phyloP scores from a whole-genome alignment of 2,797 vertebrate species.

The Gallinago solitaria region DNA sequence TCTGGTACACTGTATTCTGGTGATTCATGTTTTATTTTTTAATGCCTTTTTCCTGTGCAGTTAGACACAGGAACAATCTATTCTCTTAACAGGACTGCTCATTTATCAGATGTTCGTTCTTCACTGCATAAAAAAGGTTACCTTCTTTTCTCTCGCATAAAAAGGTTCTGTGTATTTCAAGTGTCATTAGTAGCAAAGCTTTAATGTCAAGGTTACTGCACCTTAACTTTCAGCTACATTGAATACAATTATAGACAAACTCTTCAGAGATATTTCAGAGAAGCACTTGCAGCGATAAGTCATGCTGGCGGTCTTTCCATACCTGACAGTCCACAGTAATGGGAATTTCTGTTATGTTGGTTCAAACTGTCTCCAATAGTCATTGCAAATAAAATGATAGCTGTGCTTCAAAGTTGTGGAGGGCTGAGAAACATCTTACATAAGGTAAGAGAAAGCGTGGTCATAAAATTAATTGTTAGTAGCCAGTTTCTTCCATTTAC shows the following conservation, averaged over 20 bases:
- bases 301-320: slow-evolving; percentile 10
- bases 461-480: slow-evolving; percentile 33
- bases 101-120: slow-evolving; percentile 55
- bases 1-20: neutral
- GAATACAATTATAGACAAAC: slow-evolving; percentile 57
- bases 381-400: slow-evolving; percentile 59
- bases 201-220: slow-evolving; percentile 68
- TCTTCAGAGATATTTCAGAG: slow-evolving; percentile 66
- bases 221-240: slow-evolving; percentile 65
- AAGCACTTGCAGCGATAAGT: slow-evolving; percentile 65
- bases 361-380: slow-evolving; percentile 50
- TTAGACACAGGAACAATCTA: slow-evolving; percentile 11
- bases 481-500: neutral
- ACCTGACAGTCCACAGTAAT: slow-evolving; percentile 53
- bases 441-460: slow-evolving; percentile 1
- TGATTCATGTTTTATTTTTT: slow-evolving; percentile 4
- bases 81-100: slow-evolving; percentile 13
- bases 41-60: slow-evolving; percentile 15
- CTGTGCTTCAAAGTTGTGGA: slow-evolving; percentile 21
- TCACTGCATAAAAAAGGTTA: slow-evolving; percentile 33
- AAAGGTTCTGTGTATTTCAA: slow-evolving; percentile 36
- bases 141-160: slow-evolving; percentile 19
- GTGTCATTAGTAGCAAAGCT: slow-evolving; percentile 65
- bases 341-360: slow-evolving; percentile 46
- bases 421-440: slow-evolving; percentile 45